Conservation (phyloP, 2,113 vertebrate genomes). For the Oceanites oceanicus region DNA sequence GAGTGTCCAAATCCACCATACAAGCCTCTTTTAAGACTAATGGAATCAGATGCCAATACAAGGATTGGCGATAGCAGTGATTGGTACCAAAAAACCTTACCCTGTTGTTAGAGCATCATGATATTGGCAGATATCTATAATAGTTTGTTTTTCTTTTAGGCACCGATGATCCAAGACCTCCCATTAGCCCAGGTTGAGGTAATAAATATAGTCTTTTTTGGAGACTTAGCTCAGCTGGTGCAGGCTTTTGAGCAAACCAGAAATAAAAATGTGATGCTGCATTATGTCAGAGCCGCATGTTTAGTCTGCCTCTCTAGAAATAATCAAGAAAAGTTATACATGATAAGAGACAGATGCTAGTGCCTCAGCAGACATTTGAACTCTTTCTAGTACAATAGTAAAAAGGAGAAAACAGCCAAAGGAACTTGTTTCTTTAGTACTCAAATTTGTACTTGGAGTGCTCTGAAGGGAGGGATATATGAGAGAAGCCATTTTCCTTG, state of each 20-base stretch:
- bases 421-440: not conserved
- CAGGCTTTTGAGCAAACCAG: slow-evolving; percentile 67
- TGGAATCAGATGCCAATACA: not conserved
- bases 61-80: not conserved
- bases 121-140: slow-evolving; percentile 13
- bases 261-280: slow-evolving; percentile 74
- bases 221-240: slow-evolving; percentile 46
- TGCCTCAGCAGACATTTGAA: slow-evolving; percentile 58
- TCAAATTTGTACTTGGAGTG: not conserved
- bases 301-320: slow-evolving; percentile 79
- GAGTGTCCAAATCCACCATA: slow-evolving; percentile 23
- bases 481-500: not conserved
- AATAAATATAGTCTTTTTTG: slow-evolving; percentile 46
- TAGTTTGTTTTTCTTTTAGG: not conserved
- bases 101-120: not conserved
- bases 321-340: slow-evolving; percentile 78
- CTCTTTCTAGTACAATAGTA: slow-evolving; percentile 53
- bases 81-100: not conserved
- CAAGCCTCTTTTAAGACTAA: slow-evolving; percentile 1
- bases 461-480: not conserved
- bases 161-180: not conserved
- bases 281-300: slow-evolving; percentile 75
- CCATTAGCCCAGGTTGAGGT: slow-evolving; percentile 16
- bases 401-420: slow-evolving; percentile 11
- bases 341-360: slow-evolving; percentile 81